Evolutionary conservation across 2,888 invertebrate species (phyloP).

Genomic region (Tipula unca): DNA sequence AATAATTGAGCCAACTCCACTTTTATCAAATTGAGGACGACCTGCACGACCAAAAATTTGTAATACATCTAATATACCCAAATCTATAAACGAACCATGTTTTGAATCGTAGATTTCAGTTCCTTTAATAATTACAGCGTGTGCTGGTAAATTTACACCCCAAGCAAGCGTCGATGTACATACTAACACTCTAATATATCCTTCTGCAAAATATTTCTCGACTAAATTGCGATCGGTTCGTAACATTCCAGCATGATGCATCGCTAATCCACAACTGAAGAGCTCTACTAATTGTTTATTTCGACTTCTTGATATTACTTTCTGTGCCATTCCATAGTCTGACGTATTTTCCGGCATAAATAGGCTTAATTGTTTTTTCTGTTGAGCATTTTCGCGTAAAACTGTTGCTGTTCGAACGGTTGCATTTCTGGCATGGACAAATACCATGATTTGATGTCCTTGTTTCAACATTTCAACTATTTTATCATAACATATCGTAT

Average conservation of each 20-base stretch:
- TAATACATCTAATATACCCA: constrained; percentile 93
- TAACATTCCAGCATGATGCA: constrained; percentile 95
- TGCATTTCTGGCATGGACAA: constrained; percentile 96
- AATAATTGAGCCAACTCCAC: constrained; percentile 92
- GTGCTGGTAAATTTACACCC: constrained; percentile 99
- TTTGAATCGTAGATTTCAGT: constrained; percentile 97
- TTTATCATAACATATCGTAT: constrained; percentile 88
- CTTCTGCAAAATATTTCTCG: constrained; percentile 84
- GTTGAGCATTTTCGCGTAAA: constrained; percentile 71
- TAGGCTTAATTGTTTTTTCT: constrained; percentile 58
- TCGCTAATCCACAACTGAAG: constrained; percentile 78
- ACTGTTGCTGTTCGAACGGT: constrained; percentile 83
- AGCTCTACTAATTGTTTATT: constrained; percentile 78
- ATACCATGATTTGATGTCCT: constrained; percentile 95
- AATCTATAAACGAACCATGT: constrained; percentile 85
- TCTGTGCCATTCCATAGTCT: constrained; percentile 58
- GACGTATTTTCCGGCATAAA: constrained; percentile 59
- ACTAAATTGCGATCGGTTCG: constrained; percentile 79
- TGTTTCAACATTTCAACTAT: constrained; percentile 74
- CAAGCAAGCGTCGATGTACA: constrained; percentile 98
- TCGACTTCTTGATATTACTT: constrained; percentile 59
- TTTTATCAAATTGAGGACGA: constrained; percentile 92
- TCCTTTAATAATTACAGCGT: constrained; percentile 70
- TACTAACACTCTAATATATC: constrained; percentile 78
- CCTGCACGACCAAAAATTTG: constrained; percentile 99